Percentiles rank a stretch among this genome's conserved stretches.
phyloP scores from a whole-genome alignment of 2,888 invertebrate genomes.

The Epinotia nisella region DNA sequence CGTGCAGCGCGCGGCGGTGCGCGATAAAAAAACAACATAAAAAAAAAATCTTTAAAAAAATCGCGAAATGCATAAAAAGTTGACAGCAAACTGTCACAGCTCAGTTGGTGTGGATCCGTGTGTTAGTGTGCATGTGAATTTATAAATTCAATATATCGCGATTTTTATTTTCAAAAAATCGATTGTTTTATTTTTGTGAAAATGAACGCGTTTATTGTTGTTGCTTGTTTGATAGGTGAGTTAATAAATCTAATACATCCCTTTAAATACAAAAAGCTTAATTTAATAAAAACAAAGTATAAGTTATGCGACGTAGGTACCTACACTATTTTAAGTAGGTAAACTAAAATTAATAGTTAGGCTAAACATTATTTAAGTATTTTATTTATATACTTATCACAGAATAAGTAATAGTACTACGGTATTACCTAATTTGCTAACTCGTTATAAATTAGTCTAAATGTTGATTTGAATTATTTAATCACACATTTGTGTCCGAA shows the following conservation, averaged over 20 bases:
- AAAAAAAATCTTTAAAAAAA: slow-evolving; percentile 38
- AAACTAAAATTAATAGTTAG: too few species aligned
- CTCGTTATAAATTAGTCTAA: background rate
- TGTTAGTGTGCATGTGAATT: slow-evolving; percentile 52
- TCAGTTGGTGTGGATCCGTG: slow-evolving; percentile 60
- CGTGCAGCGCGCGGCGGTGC: slow-evolving; percentile 44
- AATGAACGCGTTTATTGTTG: slow-evolving; percentile 58
- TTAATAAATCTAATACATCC: slow-evolving; percentile 7
- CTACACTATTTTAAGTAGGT: too few species aligned
- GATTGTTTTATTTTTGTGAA: slow-evolving; percentile 42
- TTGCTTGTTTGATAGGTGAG: slow-evolving; percentile 62
- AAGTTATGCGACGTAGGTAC: too few species aligned
- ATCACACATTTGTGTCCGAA: too few species aligned
- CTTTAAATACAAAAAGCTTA: background rate
- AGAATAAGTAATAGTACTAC: too few species aligned
- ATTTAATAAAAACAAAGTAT: too few species aligned
- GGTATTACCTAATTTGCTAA: background rate
- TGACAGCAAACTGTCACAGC: slow-evolving; percentile 48
- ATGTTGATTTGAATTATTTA: background rate
- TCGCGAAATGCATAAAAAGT: slow-evolving; percentile 69
- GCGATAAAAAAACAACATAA: slow-evolving; percentile 45
- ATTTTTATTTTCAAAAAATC: slow-evolving; percentile 40
- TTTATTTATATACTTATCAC: too few species aligned
- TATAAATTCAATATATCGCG: slow-evolving; percentile 43
- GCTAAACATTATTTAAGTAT: too few species aligned